Base-by-base conservation (phyloP, 2,888 invertebrate species). In the Lasius platythorax region DNA sequence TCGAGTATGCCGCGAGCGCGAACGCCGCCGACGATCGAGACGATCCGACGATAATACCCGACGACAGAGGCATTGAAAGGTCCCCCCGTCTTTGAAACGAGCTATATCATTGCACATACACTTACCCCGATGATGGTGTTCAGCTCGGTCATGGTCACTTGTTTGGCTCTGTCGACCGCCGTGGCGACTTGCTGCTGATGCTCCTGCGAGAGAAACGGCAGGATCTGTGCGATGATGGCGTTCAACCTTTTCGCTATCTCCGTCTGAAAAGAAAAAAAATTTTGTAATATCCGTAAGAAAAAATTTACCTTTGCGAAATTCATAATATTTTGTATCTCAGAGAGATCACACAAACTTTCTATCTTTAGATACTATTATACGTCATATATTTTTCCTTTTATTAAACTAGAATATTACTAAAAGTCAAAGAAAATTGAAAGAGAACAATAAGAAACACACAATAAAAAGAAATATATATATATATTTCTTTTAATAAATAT, bases 171-270 rank as follows among this genome's bases (percentile, higher is more conserved):
- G 95, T 99, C 99, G 88, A 99, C 98, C 11, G 99, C 98, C 87
- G 98, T 97, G 66, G 98, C 98, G 89, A 99, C 99, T 96, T 98
- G 98, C 96, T 98, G 98, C 95, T 99, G 99, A 94, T 97, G 97
- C 95, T 97, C 98, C 96, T 98, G 97, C 73, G 98, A 98, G 92
- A 99, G 96, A 95, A 98, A 98, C 92, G 98, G 99, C 95, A 99
- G 97, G 94, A 99, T 98, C 96, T 99, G 98, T 92, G 97, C 98
- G 95, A 98, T 98, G 94, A 99, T 98, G 92, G 98, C 98, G 95
- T 98, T 98, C 95, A 99, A 96, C 95, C 99, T 96, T 96, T 99
- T 99, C 91, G 98, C 98, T 95, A 99, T 98, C 96, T 99, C 99
- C 96, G 98, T 98, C 98, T 99, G 97, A 83, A 97, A 94, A 79